Conservation (phyloP, 2,888 invertebrate genomes). For the Altica lythri region DNA sequence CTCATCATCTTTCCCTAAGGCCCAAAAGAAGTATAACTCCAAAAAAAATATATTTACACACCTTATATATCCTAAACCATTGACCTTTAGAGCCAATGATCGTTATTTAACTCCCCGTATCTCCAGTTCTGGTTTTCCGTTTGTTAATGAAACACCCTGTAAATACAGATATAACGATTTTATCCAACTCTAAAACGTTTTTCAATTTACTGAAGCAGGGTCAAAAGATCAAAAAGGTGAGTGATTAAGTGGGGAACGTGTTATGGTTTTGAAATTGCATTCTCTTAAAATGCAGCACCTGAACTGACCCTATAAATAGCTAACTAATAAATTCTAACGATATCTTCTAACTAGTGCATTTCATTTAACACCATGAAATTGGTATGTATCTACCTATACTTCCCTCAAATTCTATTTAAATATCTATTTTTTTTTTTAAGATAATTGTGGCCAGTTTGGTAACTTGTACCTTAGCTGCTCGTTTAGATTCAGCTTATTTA, state of each 20-base stretch:
- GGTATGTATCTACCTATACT: constrained; percentile 33
- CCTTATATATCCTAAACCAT: neutral
- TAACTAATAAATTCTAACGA: constrained; percentile 37
- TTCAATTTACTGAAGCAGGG: too few species aligned
- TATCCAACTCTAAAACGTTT: neutral
- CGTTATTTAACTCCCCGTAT: too few species aligned
- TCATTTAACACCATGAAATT: constrained; percentile 42
- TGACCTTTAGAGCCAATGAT: too few species aligned
- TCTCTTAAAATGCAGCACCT: constrained; percentile 33
- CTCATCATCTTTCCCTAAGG: too few species aligned
- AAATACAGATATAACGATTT: neutral
- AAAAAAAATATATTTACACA: neutral
- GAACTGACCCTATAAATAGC: constrained; percentile 37
- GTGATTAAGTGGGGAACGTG: constrained; percentile 33
- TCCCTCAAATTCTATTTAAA: neutral
- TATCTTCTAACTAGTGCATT: constrained; percentile 32
- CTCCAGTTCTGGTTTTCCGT: too few species aligned
- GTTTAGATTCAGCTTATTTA: constrained; percentile 63
- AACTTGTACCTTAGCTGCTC: constrained; percentile 58
- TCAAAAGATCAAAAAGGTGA: constrained; percentile 10
- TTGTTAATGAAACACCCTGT: neutral
- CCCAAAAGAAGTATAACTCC: too few species aligned
- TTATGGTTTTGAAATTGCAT: constrained; percentile 25
- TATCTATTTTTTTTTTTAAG: constrained; percentile 48
- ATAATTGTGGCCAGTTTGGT: constrained; percentile 55